Evolutionary conservation across 2,797 vertebrate genomes (phyloP).

Genomic region (Spea hammondii): DNA sequence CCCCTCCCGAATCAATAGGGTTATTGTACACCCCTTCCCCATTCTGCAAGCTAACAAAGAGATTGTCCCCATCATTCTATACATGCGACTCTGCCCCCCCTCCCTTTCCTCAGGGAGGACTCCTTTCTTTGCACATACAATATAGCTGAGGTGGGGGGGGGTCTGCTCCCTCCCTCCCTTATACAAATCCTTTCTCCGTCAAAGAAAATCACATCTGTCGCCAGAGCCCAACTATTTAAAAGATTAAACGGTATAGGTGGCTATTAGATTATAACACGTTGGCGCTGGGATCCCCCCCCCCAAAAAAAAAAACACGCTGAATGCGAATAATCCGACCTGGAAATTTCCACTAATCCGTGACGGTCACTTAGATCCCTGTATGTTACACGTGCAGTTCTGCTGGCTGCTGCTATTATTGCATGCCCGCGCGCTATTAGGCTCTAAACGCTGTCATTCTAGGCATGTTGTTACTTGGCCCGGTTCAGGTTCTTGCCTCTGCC

Average conservation of each 20-base stretch:
- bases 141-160: not conserved
- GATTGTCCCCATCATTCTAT: not conserved
- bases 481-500: not conserved
- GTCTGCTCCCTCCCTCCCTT: not conserved
- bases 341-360: not conserved
- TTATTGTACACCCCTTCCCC: too few species aligned
- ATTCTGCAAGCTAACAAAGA: not conserved
- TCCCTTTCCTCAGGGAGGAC: slow-evolving; percentile 19
- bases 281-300: too few species aligned
- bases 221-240: not conserved
- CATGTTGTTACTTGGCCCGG: slow-evolving; percentile 26
- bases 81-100: not conserved
- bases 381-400: not conserved
- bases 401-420: not conserved
- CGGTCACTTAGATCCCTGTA: not conserved
- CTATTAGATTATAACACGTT: not conserved
- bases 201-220: slow-evolving; percentile 6
- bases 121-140: slow-evolving; percentile 14
- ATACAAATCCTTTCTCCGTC: not conserved
- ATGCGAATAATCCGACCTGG: not conserved
- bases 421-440: not conserved
- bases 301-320: too few species aligned
- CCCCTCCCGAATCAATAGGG: too few species aligned
- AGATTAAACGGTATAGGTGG: not conserved
- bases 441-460: not conserved